A percentile compares a stretch with the other conserved stretches of the same genome.
Evolutionary conservation across 2,888 invertebrate genomes (phyloP).

Genomic region (Andrena hattorfiana): DNA sequence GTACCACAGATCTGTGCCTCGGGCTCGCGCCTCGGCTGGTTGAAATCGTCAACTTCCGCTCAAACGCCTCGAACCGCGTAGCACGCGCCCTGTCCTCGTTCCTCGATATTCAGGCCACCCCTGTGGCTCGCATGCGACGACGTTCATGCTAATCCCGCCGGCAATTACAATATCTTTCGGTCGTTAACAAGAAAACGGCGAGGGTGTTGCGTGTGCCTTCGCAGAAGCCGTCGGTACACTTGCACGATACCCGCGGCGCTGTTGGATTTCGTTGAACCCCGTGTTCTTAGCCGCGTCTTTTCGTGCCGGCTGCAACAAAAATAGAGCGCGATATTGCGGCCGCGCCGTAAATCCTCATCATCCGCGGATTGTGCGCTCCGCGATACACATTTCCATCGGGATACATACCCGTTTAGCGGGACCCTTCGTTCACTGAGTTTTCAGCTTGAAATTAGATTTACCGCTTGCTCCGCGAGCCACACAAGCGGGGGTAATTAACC

Average conservation of each 20-base stretch:
- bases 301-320: conserved; percentile 28
- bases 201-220: conserved; percentile 38
- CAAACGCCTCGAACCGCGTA: conserved; percentile 13
- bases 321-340: conserved; percentile 6
- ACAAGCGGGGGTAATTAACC: no score
- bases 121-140: conserved; percentile 51
- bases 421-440: neutral
- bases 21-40: neutral
- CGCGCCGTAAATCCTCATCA: neutral
- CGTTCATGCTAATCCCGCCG: conserved; percentile 62
- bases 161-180: conserved; percentile 62
- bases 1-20: neutral
- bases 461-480: no score
- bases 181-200: conserved; percentile 50
- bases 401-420: neutral
- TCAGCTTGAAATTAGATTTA: no score
- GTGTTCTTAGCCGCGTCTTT: neutral
- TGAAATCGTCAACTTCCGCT: conserved; percentile 3
- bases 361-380: neutral
- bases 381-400: neutral
- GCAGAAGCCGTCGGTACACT: neutral
- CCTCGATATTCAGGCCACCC: conserved; percentile 50
- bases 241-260: conserved; percentile 15
- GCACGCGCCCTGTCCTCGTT: neutral
- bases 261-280: conserved; percentile 9